Conservation (phyloP, 64 coral and sea anemone genomes). For the Anthopleura sola region DNA sequence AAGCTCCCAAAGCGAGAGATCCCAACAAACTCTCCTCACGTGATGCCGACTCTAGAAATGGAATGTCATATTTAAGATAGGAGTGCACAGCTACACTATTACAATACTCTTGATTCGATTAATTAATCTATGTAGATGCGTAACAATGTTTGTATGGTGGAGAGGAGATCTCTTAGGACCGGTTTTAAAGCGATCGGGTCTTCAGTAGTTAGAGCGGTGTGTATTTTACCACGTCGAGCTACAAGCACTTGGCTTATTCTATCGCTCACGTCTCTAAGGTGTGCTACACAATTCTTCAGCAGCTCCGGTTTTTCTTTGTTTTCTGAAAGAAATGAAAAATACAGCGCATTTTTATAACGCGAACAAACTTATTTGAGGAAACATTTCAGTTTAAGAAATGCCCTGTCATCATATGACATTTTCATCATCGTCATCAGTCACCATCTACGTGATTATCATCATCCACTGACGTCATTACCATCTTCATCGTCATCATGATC, state of each 20-base stretch:
- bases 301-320: constrained; percentile 43
- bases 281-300: constrained; percentile 19
- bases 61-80: too few species aligned
- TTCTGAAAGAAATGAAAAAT: neutral
- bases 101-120: too few species aligned
- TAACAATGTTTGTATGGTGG: constrained; percentile 15
- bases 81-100: too few species aligned
- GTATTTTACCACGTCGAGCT: neutral
- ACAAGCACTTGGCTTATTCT: constrained; percentile 33
- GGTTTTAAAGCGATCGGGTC: constrained; percentile 32
- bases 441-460: neutral
- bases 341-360: too few species aligned
- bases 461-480: neutral
- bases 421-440: neutral
- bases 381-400: too few species aligned
- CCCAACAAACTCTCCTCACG: too few species aligned
- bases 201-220: constrained; percentile 9
- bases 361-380: too few species aligned
- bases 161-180: constrained; percentile 35
- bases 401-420: neutral
- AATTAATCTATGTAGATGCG: neutral
- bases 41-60: too few species aligned
- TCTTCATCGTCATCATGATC: neutral
- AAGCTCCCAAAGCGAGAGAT: too few species aligned
- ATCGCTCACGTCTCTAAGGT: constrained; percentile 43